Evolutionary conservation across 2,888 invertebrate genomes (phyloP).

Genomic region (Lithophane ornitopus): DNA sequence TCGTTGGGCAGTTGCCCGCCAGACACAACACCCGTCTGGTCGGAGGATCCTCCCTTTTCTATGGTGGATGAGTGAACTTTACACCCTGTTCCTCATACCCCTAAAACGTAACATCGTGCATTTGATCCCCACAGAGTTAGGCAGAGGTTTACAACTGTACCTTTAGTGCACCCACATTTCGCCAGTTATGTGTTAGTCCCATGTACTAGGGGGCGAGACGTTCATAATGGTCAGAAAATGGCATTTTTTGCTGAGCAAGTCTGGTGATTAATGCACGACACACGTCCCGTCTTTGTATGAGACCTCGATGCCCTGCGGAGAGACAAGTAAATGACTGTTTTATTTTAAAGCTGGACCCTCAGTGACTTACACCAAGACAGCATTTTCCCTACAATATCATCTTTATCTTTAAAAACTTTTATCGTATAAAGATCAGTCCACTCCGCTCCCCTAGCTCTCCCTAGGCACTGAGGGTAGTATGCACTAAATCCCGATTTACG

Average conservation of each 20-base stretch:
- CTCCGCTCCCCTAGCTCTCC: slow-evolving; percentile 15
- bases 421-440: slow-evolving; percentile 44
- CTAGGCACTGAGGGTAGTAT: slow-evolving; percentile 41
- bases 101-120: background rate
- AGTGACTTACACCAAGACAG: background rate
- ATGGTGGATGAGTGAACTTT: too few relatives aligned
- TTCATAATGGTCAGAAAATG: background rate
- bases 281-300: background rate
- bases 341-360: background rate
- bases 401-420: slow-evolving; percentile 44
- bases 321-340: background rate
- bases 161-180: background rate
- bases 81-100: too few relatives aligned
- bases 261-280: background rate
- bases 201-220: background rate
- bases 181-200: background rate
- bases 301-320: too few relatives aligned
- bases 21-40: too few relatives aligned
- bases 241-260: background rate
- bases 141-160: too few relatives aligned
- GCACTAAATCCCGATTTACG: slow-evolving; percentile 64
- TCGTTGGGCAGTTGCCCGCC: too few relatives aligned
- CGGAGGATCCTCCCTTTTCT: too few relatives aligned
- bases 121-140: background rate
- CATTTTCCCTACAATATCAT: background rate